phyloP scores from a whole-genome alignment of 2,113 vertebrate species.

The Gambusia affinis region DNA sequence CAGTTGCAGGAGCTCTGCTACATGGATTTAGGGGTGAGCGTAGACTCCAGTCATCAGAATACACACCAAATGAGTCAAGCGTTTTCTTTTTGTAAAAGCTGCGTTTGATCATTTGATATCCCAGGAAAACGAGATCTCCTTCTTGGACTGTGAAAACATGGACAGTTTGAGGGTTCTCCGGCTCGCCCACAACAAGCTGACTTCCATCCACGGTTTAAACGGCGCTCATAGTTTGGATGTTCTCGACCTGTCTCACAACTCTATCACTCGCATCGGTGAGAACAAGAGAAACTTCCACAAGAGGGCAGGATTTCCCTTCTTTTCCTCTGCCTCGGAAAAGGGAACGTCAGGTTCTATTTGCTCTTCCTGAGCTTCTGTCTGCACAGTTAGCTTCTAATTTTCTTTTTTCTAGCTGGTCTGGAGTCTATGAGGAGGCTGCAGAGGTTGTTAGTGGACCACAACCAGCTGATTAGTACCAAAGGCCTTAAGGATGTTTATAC shows the following conservation, averaged over 20 bases:
- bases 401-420: slow-evolving; percentile 82
- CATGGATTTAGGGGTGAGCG: slow-evolving; percentile 87
- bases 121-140: slow-evolving; percentile 90
- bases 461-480: slow-evolving; percentile 90
- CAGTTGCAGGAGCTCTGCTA: slow-evolving; percentile 81
- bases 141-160: slow-evolving; percentile 86
- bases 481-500: slow-evolving; percentile 83
- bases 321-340: not conserved
- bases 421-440: slow-evolving; percentile 86
- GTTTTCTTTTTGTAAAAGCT: not conserved
- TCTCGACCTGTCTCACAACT: slow-evolving; percentile 91
- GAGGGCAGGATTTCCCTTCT: slow-evolving; percentile 65
- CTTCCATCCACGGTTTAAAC: slow-evolving; percentile 87
- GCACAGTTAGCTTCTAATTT: not conserved
- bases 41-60: not conserved
- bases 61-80: not conserved
- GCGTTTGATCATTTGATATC: not conserved
- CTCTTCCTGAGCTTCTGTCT: not conserved
- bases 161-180: slow-evolving; percentile 83
- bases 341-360: not conserved
- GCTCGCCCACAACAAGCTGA: slow-evolving; percentile 85
- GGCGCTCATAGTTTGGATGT: slow-evolving; percentile 83
- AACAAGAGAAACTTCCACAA: slow-evolving; percentile 43
- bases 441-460: slow-evolving; percentile 86
- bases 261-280: slow-evolving; percentile 91